Conservation (phyloP, 2,888 invertebrate genomes). For the Sarcophaga variegata region DNA sequence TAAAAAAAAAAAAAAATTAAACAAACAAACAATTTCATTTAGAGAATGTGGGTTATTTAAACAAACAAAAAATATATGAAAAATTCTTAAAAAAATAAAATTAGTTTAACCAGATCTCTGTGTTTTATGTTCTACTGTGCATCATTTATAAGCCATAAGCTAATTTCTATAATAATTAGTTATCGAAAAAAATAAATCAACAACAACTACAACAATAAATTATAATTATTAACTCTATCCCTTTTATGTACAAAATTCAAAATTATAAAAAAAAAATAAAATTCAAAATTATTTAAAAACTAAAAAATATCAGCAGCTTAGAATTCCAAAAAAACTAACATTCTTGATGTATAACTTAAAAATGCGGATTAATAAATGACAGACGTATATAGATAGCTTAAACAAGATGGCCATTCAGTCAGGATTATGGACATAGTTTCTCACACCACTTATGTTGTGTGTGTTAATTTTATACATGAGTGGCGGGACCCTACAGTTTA, state of each 20-base stretch:
- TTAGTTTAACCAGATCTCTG: constrained; percentile 63
- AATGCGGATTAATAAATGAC: no score
- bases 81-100: constrained; percentile 30
- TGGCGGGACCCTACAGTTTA: no score
- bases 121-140: constrained; percentile 65
- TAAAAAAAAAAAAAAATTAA: constrained; percentile 43
- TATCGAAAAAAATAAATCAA: constrained; percentile 7
- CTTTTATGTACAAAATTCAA: constrained; percentile 53
- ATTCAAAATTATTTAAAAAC: neutral
- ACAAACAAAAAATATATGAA: no score
- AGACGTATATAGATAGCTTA: no score
- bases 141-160: constrained; percentile 40
- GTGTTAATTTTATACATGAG: no score
- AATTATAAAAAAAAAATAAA: constrained; percentile 42
- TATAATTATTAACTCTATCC: constrained; percentile 23
- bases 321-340: neutral
- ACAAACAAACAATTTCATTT: constrained; percentile 44
- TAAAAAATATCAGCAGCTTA: neutral
- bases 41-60: constrained; percentile 43
- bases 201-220: constrained; percentile 5
- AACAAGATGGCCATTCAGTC: no score
- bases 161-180: constrained; percentile 61
- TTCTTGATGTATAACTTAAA: no score
- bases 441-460: no score
- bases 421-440: no score